Evolutionary conservation across 2,888 invertebrate genomes (phyloP).

Genomic region (Ennomos quercinarius): DNA sequence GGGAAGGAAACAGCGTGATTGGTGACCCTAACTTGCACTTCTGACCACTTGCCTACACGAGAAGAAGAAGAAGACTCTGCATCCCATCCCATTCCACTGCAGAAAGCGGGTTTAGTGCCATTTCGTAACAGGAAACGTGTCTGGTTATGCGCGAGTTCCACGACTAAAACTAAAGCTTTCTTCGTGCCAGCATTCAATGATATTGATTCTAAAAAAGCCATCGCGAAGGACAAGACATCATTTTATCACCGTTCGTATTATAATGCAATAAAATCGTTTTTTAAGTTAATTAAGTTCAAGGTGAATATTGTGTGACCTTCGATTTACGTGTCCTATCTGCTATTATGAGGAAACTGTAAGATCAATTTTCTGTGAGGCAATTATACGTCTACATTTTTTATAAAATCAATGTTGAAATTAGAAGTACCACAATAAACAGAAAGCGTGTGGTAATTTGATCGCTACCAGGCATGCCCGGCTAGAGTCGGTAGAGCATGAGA

Average conservation of each 20-base stretch:
- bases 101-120: constrained; percentile 19
- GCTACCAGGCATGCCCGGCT: constrained; percentile 55
- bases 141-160: not conserved
- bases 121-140: constrained; percentile 17
- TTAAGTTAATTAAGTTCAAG: constrained; percentile 1
- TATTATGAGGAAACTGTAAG: too few relatives aligned
- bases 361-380: constrained; percentile 6
- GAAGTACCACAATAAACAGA: not conserved
- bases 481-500: constrained; percentile 84
- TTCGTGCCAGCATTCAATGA: not conserved
- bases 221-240: too few relatives aligned
- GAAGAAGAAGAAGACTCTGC: not conserved
- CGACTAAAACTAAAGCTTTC: constrained; percentile 22
- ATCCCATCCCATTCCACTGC: constrained; percentile 26
- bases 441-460: constrained; percentile 25
- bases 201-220: too few relatives aligned
- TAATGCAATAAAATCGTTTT: constrained; percentile 1
- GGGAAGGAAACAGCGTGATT: too few relatives aligned
- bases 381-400: constrained; percentile 3
- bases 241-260: too few relatives aligned
- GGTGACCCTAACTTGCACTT: too few relatives aligned
- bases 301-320: constrained; percentile 10
- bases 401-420: not conserved
- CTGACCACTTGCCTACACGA: too few relatives aligned
- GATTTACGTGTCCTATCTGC: not conserved